Percentiles rank a stretch among this genome's conserved stretches.
phyloP scores from a whole-genome alignment of 2,113 vertebrate genomes.

The Menidia beryllina region DNA sequence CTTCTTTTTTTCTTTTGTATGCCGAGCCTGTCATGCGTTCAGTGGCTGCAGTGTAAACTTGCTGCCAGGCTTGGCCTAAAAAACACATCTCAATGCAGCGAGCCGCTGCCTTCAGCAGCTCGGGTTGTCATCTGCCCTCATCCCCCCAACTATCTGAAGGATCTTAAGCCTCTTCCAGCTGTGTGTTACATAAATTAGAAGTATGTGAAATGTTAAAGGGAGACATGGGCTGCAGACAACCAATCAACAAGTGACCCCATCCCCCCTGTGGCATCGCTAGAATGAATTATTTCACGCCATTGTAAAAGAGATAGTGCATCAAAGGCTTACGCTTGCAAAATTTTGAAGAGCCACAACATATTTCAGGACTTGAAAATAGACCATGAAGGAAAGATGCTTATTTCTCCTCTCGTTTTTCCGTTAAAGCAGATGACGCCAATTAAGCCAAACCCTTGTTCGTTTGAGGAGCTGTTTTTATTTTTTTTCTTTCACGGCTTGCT shows the following conservation, averaged over 20 bases:
- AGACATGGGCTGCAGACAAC: conserved; percentile 42
- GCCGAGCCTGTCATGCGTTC: conserved; percentile 64
- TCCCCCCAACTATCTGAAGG: conserved; percentile 44
- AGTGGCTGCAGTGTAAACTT: conserved; percentile 50
- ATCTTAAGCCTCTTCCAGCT: conserved; percentile 57
- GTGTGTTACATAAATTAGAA: conserved; percentile 53
- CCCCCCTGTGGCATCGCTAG: conserved; percentile 12
- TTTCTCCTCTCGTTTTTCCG: conserved; percentile 10
- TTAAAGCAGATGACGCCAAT: conserved; percentile 14
- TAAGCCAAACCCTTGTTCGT: conserved; percentile 8
- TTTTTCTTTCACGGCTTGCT: no score
- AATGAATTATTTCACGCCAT: conserved; percentile 23
- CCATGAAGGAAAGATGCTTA: no score
- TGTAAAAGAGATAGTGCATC: conserved; percentile 26
- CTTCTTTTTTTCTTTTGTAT: conserved; percentile 28
- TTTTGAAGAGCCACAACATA: background rate
- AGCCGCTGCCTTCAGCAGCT: conserved; percentile 52
- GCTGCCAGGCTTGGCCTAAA: conserved; percentile 64
- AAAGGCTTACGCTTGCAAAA: background rate
- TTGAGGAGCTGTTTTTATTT: conserved; percentile 1
- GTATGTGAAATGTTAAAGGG: conserved; percentile 49
- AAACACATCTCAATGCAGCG: conserved; percentile 52
- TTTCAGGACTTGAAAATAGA: no score
- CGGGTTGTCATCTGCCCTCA: conserved; percentile 39
- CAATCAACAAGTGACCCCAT: conserved; percentile 46